Conservation (phyloP, 23 tunicate species). For the Halocynthia aurantium region DNA sequence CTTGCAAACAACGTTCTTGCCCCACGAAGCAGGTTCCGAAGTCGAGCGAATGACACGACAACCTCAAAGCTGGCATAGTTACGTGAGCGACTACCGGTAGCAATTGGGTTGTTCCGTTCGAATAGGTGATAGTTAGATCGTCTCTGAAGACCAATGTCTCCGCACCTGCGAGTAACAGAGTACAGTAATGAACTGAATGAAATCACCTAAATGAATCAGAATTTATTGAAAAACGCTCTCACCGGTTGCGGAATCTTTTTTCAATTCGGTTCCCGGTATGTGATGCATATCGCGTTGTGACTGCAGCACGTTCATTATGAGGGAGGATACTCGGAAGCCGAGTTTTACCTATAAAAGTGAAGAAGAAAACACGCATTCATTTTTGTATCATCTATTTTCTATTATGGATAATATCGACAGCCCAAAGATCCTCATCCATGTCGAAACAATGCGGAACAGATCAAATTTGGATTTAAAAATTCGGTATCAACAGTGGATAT, state of each 20-base stretch:
- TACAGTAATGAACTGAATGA: not conserved
- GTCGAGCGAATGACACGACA: conserved; percentile 24
- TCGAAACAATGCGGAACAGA: too few species aligned
- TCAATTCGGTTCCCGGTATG: conserved; percentile 6
- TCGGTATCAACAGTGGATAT: too few species aligned
- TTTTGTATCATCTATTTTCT: too few species aligned
- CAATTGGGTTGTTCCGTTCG: conserved; percentile 36
- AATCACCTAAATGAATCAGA: not conserved
- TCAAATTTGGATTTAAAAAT: too few species aligned
- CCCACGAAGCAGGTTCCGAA: conserved; percentile 54
- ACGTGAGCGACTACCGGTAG: conserved; percentile 30
- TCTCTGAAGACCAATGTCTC: not conserved
- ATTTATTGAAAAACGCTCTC: too few species aligned
- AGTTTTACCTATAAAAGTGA: not conserved
- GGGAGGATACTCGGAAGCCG: conserved; percentile 9
- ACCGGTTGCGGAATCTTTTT: conserved; percentile 3
- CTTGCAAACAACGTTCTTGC: conserved; percentile 27
- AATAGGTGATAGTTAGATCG: conserved; percentile 12
- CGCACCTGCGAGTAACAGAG: not conserved
- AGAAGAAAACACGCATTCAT: too few species aligned
- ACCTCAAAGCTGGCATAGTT: conserved; percentile 27
- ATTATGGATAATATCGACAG: too few species aligned
- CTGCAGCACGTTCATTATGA: not conserved
- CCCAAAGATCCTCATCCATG: too few species aligned
- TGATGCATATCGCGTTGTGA: not conserved